Evolutionary conservation across 2,113 vertebrate species (phyloP).

Genomic region (Mystacornis crossleyi): DNA sequence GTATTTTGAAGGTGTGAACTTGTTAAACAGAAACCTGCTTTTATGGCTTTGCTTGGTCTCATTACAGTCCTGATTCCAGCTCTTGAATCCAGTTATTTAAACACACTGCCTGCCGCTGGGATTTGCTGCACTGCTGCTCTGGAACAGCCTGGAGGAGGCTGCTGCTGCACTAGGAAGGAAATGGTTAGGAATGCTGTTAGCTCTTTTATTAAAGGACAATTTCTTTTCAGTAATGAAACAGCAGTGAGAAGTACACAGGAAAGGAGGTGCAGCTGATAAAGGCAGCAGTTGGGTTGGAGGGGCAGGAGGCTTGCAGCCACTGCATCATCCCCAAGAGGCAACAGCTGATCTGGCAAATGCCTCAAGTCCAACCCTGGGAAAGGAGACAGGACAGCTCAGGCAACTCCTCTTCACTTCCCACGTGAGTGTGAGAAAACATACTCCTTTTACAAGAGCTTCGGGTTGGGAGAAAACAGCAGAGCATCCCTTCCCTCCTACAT

Average conservation of each 20-base stretch:
- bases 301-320: neutral
- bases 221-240: neutral
- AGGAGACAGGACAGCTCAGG: neutral
- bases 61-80: neutral
- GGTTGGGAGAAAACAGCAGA: neutral
- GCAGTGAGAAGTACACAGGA: neutral
- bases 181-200: neutral
- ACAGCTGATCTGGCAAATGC: neutral
- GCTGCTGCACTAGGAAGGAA: neutral
- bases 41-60: neutral
- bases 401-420: neutral
- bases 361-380: neutral
- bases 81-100: neutral
- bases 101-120: neutral
- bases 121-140: neutral
- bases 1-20: neutral
- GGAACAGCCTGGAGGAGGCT: neutral
- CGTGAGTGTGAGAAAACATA: neutral
- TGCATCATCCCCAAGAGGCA: fast-evolving
- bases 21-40: neutral
- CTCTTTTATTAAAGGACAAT: neutral
- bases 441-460: neutral
- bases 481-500: neutral
- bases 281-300: neutral
- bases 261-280: neutral